phyloP scores from a whole-genome alignment of 2,888 invertebrate genomes.

The Seira sanloemensis region DNA sequence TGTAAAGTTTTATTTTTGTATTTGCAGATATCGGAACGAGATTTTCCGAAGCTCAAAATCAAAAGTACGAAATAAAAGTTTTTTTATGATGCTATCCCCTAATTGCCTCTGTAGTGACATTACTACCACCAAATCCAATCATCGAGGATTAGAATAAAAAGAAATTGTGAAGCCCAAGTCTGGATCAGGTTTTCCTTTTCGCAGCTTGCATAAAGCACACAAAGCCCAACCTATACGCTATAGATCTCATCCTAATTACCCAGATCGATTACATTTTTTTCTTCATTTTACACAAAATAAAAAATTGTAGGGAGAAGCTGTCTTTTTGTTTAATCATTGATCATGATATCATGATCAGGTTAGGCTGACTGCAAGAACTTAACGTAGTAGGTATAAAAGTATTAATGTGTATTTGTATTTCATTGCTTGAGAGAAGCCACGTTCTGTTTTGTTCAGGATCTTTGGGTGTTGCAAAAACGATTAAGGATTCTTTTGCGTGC shows the following conservation, averaged over 20 bases:
- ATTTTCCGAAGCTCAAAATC: not conserved
- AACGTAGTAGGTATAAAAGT: too few species aligned
- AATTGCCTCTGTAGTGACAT: not conserved
- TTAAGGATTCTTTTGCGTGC: not conserved
- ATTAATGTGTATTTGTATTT: not conserved
- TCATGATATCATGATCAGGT: too few species aligned
- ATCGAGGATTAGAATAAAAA: not conserved
- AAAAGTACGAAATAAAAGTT: not conserved
- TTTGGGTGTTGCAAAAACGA: constrained; percentile 3
- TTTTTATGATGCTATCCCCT: too few species aligned
- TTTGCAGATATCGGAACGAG: not conserved
- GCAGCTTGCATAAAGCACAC: constrained; percentile 9
- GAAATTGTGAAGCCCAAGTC: not conserved
- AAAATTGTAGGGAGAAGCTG: not conserved
- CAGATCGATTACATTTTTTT: constrained; percentile 3
- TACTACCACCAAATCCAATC: not conserved
- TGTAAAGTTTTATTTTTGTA: not conserved
- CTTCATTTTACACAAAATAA: too few species aligned
- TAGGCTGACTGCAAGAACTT: too few species aligned
- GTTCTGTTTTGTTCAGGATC: too few species aligned
- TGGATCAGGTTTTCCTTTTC: not conserved
- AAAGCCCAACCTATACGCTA: not conserved
- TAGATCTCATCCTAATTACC: not conserved
- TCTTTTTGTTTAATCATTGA: too few species aligned
- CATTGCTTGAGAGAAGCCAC: not conserved